Conservation (phyloP, 2,113 vertebrate species). For the Chlorodrepanis virens region DNA sequence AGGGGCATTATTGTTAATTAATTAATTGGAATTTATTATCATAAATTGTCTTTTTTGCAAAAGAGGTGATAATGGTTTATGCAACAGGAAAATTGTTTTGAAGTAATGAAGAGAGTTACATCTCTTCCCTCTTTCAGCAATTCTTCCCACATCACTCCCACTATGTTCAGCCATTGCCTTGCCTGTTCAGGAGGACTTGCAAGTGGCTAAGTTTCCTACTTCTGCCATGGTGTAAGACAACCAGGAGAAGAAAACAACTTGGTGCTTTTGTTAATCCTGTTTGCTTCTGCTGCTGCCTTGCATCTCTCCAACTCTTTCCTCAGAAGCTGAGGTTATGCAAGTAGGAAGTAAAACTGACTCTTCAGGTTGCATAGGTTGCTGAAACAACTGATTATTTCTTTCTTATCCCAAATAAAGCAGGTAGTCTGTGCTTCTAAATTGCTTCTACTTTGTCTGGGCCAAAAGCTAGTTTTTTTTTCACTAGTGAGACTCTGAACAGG, state of each 20-base stretch:
- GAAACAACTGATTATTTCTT: background rate
- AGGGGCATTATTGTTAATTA: background rate
- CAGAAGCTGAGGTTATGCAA: background rate
- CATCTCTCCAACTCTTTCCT: background rate
- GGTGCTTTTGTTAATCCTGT: background rate
- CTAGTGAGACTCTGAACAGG: background rate
- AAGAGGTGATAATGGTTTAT: background rate
- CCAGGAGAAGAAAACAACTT: background rate
- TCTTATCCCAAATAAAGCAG: background rate
- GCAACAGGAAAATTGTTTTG: background rate
- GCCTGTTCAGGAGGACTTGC: background rate
- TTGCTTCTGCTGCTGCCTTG: background rate
- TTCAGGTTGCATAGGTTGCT: background rate
- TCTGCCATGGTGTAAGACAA: accelerated
- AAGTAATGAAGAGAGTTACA: background rate
- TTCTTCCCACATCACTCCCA: background rate
- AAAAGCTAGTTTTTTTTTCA: background rate
- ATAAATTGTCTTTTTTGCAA: background rate
- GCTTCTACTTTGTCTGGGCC: background rate
- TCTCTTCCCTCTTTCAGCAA: background rate
- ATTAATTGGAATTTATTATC: background rate
- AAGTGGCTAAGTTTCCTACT: background rate
- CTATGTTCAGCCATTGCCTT: background rate
- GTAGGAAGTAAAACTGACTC: background rate
- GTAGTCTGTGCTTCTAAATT: background rate